phyloP scores from a whole-genome alignment of 2,113 vertebrate genomes.

The Rhinopomastus cyanomelas region DNA sequence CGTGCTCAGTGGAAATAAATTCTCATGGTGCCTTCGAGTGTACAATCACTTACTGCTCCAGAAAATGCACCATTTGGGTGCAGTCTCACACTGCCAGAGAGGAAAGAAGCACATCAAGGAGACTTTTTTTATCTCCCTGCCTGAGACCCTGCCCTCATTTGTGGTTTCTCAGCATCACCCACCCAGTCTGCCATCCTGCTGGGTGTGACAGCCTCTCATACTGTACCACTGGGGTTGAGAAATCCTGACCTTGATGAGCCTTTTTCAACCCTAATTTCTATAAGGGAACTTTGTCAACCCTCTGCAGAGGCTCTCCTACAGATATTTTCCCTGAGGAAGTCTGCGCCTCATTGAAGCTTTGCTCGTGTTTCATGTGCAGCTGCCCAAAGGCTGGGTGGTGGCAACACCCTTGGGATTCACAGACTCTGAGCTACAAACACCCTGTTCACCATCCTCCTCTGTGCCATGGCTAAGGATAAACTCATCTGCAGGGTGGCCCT shows the following conservation, averaged over 20 bases:
- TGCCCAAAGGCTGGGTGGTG: neutral
- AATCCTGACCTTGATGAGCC: neutral
- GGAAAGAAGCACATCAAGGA: neutral
- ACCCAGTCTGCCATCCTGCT: neutral
- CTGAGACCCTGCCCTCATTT: neutral
- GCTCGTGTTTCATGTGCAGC: neutral
- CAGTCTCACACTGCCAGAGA: neutral
- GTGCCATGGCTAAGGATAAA: fast-evolving
- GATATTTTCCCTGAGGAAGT: neutral
- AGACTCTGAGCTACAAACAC: neutral
- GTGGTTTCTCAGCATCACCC: neutral
- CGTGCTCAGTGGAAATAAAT: constrained; percentile 46
- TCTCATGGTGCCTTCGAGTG: neutral
- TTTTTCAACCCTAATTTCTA: neutral
- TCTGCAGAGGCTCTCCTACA: neutral
- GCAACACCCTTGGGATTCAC: neutral
- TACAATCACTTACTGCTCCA: neutral
- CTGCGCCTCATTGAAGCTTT: neutral
- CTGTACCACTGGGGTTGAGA: fast-evolving
- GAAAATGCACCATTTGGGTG: neutral
- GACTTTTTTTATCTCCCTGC: neutral
- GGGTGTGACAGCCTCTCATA: neutral
- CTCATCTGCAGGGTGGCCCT: neutral
- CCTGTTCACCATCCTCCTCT: neutral
- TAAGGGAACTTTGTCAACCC: neutral